phyloP scores from a whole-genome alignment of 2,888 invertebrate genomes.

The Euphydryas editha region DNA sequence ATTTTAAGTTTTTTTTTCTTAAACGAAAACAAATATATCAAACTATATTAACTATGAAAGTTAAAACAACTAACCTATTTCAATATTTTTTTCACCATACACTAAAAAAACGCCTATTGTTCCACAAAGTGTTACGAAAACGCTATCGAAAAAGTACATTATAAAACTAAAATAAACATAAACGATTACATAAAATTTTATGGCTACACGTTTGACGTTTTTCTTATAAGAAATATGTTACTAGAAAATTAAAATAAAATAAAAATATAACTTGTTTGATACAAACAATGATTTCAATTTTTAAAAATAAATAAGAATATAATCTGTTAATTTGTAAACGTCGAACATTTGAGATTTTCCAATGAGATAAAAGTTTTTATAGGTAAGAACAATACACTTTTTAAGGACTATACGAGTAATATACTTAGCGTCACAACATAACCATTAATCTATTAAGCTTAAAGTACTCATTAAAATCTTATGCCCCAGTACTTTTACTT shows the following conservation, averaged over 20 bases:
- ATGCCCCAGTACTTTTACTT: constrained; percentile 30
- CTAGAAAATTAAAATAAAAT: not conserved
- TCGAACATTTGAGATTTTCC: too few relatives aligned
- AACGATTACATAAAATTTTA: not conserved
- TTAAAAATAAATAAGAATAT: too few relatives aligned
- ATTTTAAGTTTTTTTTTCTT: too few relatives aligned
- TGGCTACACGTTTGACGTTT: not conserved
- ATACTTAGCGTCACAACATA: not conserved
- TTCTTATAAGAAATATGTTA: not conserved
- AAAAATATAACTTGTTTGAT: too few relatives aligned
- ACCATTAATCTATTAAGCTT: constrained; percentile 19
- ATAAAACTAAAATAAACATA: not conserved
- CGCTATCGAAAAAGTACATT: constrained; percentile 1
- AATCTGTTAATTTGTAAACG: too few relatives aligned
- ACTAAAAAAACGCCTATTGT: constrained; percentile 3
- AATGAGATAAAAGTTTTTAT: too few relatives aligned
- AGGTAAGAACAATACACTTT: too few relatives aligned
- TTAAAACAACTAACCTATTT: not conserved
- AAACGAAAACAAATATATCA: not conserved
- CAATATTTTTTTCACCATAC: not conserved
- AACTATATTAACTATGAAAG: too few relatives aligned
- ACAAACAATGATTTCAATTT: too few relatives aligned
- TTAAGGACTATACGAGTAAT: not conserved
- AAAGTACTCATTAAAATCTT: constrained; percentile 32
- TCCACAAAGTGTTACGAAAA: constrained; percentile 10